Conservation (phyloP, 2,888 invertebrate species). For the Beris chalybata region DNA sequence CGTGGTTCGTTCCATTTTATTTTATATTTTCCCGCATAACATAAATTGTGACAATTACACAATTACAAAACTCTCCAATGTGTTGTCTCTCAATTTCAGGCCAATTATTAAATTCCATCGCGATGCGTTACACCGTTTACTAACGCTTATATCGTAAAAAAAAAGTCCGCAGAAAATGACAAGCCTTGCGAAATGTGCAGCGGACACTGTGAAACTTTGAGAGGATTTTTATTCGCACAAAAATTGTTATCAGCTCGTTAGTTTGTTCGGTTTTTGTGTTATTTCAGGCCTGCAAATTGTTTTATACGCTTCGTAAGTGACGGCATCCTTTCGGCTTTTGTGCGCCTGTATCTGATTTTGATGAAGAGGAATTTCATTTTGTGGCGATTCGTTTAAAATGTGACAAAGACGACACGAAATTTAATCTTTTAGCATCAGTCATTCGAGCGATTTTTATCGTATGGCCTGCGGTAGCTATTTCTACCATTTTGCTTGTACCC, state of each 20-base stretch:
- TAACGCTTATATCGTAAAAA: background rate
- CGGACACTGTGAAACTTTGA: background rate
- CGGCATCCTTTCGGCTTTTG: constrained; percentile 13
- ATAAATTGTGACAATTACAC: constrained; percentile 20
- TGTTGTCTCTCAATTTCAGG: constrained; percentile 15
- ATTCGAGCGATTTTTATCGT: too few species aligned
- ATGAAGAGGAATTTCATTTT: constrained; percentile 13
- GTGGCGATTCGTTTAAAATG: background rate
- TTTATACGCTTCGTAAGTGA: background rate
- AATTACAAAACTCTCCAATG: background rate
- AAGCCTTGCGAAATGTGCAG: background rate
- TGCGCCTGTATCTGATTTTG: constrained; percentile 2
- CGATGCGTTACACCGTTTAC: background rate
- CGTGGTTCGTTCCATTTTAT: constrained; percentile 7
- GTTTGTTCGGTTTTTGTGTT: background rate
- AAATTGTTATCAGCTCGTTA: constrained; percentile 4
- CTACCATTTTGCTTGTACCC: too few species aligned
- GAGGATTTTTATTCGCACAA: background rate
- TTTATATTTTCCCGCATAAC: background rate
- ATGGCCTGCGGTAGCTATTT: too few species aligned
- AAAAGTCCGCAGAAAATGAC: background rate
- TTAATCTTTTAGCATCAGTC: too few species aligned
- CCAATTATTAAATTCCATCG: constrained; percentile 22
- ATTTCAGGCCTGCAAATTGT: background rate
- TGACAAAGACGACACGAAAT: too few species aligned